phyloP scores from a whole-genome alignment of 1,140 invertebrate species.

The Musca domestica region DNA sequence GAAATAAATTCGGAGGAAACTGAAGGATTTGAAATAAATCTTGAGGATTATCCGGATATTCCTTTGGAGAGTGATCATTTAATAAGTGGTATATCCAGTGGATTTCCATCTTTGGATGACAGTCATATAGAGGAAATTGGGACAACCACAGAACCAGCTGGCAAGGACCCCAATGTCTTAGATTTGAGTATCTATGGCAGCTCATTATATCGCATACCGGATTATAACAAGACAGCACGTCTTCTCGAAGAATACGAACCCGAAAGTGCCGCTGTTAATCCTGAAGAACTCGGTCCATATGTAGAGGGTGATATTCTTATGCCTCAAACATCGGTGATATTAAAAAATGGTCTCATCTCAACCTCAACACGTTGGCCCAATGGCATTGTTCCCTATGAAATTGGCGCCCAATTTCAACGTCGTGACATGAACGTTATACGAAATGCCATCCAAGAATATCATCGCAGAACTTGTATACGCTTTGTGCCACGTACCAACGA shows the following conservation, averaged over 20 bases:
- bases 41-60: no score
- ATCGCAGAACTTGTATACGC: slow-evolving; percentile 70
- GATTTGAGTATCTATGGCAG: slow-evolving; percentile 41
- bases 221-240: slow-evolving; percentile 47
- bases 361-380: slow-evolving; percentile 63
- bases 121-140: not conserved
- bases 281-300: slow-evolving; percentile 74
- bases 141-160: not conserved
- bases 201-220: slow-evolving; percentile 39
- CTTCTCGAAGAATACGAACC: slow-evolving; percentile 60
- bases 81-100: not conserved
- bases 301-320: slow-evolving; percentile 75
- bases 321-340: slow-evolving; percentile 53
- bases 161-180: slow-evolving; percentile 31
- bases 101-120: not conserved
- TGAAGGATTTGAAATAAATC: no score
- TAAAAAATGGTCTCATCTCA: slow-evolving; percentile 63
- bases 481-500: slow-evolving; percentile 66
- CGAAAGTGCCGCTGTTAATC: slow-evolving; percentile 60
- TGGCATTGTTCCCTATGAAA: slow-evolving; percentile 69
- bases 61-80: no score
- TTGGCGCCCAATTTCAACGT: slow-evolving; percentile 61
- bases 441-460: slow-evolving; percentile 66
- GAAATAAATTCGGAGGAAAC: no score
- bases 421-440: slow-evolving; percentile 57